phyloP scores from a whole-genome alignment of 2,888 invertebrate genomes.

The Drosophila multiciliata region DNA sequence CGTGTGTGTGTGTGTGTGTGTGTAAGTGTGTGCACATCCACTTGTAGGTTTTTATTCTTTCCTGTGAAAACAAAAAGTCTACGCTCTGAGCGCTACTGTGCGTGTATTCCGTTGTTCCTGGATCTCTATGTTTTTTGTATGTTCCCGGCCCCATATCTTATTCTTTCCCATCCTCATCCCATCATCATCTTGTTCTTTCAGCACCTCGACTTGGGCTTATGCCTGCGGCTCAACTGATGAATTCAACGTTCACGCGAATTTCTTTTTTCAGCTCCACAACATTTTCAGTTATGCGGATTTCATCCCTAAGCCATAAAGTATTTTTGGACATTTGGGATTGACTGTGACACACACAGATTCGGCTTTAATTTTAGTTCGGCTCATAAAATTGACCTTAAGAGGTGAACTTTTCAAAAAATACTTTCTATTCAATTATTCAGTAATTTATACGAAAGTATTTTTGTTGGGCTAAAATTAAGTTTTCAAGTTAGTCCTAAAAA shows the following conservation, averaged over 20 bases:
- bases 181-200: conserved; percentile 27
- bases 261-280: conserved; percentile 32
- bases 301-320: conserved; percentile 23
- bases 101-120: conserved; percentile 57
- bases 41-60: conserved; percentile 74
- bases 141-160: conserved; percentile 24
- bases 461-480: neutral
- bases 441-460: neutral
- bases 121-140: conserved; percentile 23
- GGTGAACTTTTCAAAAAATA: neutral
- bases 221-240: conserved; percentile 44
- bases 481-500: conserved; percentile 4
- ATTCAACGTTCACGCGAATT: conserved; percentile 44
- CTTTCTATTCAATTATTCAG: neutral
- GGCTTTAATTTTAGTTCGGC: neutral
- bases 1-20: conserved; percentile 21
- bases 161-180: conserved; percentile 16
- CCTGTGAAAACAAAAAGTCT: conserved; percentile 73
- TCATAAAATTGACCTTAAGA: neutral
- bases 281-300: conserved; percentile 33
- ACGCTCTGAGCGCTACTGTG: conserved; percentile 60
- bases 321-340: conserved; percentile 19
- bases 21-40: conserved; percentile 58
- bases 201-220: conserved; percentile 41
- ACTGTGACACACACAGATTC: conserved; percentile 4